Base-by-base conservation (phyloP, 2,888 invertebrate genomes). In the Polia nebulosa region DNA sequence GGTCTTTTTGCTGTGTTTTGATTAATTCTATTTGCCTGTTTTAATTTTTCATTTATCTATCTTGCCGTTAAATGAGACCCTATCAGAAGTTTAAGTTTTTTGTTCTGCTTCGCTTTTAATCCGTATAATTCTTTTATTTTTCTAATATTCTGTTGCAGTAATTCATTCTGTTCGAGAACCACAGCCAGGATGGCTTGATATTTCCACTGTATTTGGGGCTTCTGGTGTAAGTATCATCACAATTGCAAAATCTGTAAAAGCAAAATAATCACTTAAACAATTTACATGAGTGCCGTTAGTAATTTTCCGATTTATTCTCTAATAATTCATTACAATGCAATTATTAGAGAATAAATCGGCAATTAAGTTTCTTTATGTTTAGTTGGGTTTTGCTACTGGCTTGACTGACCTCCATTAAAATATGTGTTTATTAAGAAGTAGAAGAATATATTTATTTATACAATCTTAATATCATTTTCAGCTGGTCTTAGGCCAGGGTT, bases 1-100 rank as follows among this genome's bases (percentile, higher is more conserved):
- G 94, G 92, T 7, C 1, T 15, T 25, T 6, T 47, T 47, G 13
- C 15, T n/a, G 3, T 25, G 6, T 15, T 1, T 1, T 0, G n/a
- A n/a, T 11, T 17, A 36, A 25, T 22, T 22, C 7, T n/a, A 20
- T 4, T 4, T 15, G 17, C n/a, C n/a, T n/a, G 5, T 25, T 25
- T 55, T 6, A 11, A 25, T 22, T 8, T 8, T 17, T 25, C 0
- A 1, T 17, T 1, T 22, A 22, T 53, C 53, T 15, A 34, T 4
- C 4, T 2, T 34, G 34, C 20, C 15, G 0, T 20, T n/a, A n/a
- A n/a, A n/a, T n/a, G n/a, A n/a, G n/a, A 13, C 15, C 9, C 5
- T 17, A 45, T 17, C 29, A 15, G 22, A 17, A 7, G 20, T 2
- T 3, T 41, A n/a, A 15, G 20, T 57, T 17, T 9, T 15, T n/a